Percentiles rank a stretch among this genome's conserved stretches.
Conservation (phyloP, 2,888 invertebrate species). For the Nematopogon swammerdamellus region DNA sequence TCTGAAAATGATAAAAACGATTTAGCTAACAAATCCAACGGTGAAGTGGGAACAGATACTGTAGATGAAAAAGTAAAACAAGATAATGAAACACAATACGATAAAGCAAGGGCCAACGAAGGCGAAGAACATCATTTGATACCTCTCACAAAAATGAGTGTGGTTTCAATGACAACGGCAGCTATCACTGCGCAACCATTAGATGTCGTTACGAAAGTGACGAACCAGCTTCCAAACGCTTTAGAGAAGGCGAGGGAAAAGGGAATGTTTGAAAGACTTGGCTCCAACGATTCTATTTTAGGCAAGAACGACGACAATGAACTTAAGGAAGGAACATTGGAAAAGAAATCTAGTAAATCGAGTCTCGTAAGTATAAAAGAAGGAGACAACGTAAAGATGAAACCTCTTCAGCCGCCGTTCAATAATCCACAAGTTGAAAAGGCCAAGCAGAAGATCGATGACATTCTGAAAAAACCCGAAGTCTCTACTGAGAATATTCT, state of each 20-base stretch:
- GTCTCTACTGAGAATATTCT: constrained; percentile 45
- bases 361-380: constrained; percentile 11
- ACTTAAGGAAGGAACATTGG: constrained; percentile 17
- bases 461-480: constrained; percentile 44
- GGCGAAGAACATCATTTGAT: constrained; percentile 40
- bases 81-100: constrained; percentile 48
- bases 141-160: constrained; percentile 44
- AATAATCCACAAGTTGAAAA: constrained; percentile 48
- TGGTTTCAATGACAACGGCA: constrained; percentile 57
- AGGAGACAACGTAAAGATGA: constrained; percentile 32
- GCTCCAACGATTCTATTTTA: constrained; percentile 41
- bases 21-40: background rate
- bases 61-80: constrained; percentile 30
- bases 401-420: constrained; percentile 40
- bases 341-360: constrained; percentile 14
- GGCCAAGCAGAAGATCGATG: constrained; percentile 46
- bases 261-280: constrained; percentile 41
- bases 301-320: constrained; percentile 28
- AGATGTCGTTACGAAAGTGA: constrained; percentile 52
- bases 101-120: constrained; percentile 24
- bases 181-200: constrained; percentile 56
- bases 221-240: constrained; percentile 46
- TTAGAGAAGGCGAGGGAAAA: constrained; percentile 51
- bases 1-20: background rate
- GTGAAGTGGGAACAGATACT: constrained; percentile 15